phyloP scores from a whole-genome alignment of 2,797 vertebrate species.

The Neosilurus mollespiculum region DNA sequence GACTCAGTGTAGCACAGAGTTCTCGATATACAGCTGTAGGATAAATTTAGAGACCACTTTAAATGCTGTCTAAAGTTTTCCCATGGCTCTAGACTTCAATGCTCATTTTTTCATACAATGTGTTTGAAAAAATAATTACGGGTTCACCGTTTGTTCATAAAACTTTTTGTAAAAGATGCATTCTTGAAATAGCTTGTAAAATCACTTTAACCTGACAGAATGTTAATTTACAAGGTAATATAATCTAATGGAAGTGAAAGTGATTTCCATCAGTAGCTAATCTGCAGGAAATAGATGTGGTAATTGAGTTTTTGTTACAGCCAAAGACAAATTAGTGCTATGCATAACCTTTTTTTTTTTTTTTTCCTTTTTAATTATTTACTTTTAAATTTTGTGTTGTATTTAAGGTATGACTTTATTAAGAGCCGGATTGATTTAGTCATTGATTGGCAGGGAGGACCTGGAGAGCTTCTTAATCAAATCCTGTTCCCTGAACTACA shows the following conservation, averaged over 20 bases:
- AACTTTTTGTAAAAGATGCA: background rate
- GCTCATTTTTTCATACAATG: no score
- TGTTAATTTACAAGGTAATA: background rate
- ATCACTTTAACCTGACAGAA: background rate
- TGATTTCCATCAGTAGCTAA: background rate
- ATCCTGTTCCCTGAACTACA: constrained; percentile 23
- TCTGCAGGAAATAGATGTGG: background rate
- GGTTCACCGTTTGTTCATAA: background rate
- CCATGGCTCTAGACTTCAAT: no score
- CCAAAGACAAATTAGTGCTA: background rate
- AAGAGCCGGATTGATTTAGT: background rate
- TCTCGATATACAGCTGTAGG: background rate
- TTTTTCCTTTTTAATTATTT: no score
- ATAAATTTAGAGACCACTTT: no score
- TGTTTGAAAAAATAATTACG: no score
- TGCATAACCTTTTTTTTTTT: background rate
- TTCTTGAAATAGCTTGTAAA: background rate
- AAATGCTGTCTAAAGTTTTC: no score
- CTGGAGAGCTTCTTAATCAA: constrained; percentile 30
- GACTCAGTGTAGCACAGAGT: background rate
- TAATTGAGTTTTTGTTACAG: no score
- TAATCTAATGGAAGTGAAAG: background rate
- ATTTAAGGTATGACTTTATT: background rate
- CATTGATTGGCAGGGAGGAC: constrained; percentile 14
- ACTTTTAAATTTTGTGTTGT: background rate